Evolutionary conservation across 2,797 vertebrate species (phyloP), one percentile per base, ranked within the genome.

Genomic region (Dromococcyx pavoninus): DNA sequence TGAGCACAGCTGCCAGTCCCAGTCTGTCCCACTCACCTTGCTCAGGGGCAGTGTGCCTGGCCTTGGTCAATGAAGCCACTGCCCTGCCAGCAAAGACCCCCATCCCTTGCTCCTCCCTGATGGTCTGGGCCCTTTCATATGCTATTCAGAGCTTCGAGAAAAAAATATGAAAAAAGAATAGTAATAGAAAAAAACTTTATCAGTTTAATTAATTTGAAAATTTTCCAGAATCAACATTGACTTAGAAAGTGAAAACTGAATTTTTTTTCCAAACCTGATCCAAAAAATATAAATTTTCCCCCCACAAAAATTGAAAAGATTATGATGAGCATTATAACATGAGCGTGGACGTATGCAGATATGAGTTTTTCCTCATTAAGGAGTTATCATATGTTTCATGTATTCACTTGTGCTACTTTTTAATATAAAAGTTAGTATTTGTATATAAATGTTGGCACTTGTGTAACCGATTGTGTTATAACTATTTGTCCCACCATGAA

Each of bases 171-270:
- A 11, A 13, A 22, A 9, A 7, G 21, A 65, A 41, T 14, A 53
- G 57, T 12, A 81, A 37, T 5, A 48, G 3, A 2, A 70, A 70
- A 48, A 48, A 41, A 48, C 46, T 48, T 23, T 83, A 60, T 16
- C 15, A 24, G 32, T 73, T 95, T 78, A 65, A 93, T 74, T 75
- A 54, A 32, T 93, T 91, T 77, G 56, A 93, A 91, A 19, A 37
- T 48, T 87, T 93, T 91, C 69, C 51, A 86, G 56, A 94, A 95
- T 81, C 64, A 81, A 44, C 61, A 76, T 53, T 67, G 39, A 54
- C 67, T 88, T 77, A 80, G 56, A 80, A 85, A 41, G 18, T 89
- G 32, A 93, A 89, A 58, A 25, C 6, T 67, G 70, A 93, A 64
- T 77, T 92, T 81, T 32, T 80, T 12, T 81, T 86, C 28, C 46